Evolutionary conservation across 2,113 vertebrate species (phyloP).

Genomic region (Rattus rattus): DNA sequence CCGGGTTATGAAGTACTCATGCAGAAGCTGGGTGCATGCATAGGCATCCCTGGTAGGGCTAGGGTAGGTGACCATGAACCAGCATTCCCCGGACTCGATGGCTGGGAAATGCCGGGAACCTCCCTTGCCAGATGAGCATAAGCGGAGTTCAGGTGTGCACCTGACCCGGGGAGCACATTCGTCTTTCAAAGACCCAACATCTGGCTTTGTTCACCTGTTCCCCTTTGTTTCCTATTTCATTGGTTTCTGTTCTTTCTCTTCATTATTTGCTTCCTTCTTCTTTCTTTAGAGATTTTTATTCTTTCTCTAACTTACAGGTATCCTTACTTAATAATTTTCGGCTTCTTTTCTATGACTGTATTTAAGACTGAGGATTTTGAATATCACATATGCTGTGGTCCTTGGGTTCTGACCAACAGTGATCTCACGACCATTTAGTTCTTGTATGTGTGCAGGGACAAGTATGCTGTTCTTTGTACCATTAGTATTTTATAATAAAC

Average conservation of each 20-base stretch:
- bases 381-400: neutral
- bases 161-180: too few species aligned
- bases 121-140: neutral
- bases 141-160: too few species aligned
- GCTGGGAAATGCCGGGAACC: neutral
- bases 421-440: neutral
- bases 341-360: neutral
- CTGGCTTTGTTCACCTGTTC: neutral
- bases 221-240: neutral
- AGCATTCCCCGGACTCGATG: neutral
- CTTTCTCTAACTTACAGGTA: neutral
- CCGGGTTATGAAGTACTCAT: rapidly evolving
- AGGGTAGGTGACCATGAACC: neutral
- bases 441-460: neutral
- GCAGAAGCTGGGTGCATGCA: neutral
- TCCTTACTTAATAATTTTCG: neutral
- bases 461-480: neutral
- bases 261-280: neutral
- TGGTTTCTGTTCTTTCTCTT: neutral
- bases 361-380: neutral
- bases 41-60: neutral
- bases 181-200: neutral
- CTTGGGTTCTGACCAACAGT: neutral
- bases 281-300: neutral
- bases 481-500: neutral